Evolutionary conservation across 2,888 invertebrate genomes (phyloP).

Genomic region (Andrena praecox): DNA sequence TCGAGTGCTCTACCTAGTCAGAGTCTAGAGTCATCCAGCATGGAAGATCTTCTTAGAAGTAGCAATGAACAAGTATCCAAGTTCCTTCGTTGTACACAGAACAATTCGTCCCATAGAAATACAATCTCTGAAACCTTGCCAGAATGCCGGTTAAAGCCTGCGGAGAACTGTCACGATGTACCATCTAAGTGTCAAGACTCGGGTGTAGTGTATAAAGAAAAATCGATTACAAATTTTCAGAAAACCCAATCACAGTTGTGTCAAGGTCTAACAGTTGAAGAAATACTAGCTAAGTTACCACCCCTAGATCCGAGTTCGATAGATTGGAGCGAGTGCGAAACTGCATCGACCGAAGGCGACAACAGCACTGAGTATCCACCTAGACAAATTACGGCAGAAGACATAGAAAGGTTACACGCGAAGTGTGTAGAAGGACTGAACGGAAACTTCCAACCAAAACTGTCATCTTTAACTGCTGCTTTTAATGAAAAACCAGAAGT

Average conservation of each 20-base stretch:
- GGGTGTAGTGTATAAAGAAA: slow-evolving; percentile 67
- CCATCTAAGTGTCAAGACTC: slow-evolving; percentile 69
- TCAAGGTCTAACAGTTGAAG: slow-evolving; percentile 86
- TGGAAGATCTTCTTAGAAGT: slow-evolving; percentile 82
- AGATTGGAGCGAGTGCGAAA: slow-evolving; percentile 84
- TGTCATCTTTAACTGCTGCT: slow-evolving; percentile 68
- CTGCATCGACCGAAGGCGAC: slow-evolving; percentile 66
- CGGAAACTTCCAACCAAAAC: slow-evolving; percentile 81
- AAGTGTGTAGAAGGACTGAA: slow-evolving; percentile 82
- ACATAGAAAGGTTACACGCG: slow-evolving; percentile 80
- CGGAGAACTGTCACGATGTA: slow-evolving; percentile 60
- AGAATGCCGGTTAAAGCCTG: slow-evolving; percentile 62
- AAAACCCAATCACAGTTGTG: slow-evolving; percentile 66
- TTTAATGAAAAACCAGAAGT: slow-evolving; percentile 50
- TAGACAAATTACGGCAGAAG: slow-evolving; percentile 74
- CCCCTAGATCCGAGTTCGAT: slow-evolving; percentile 88
- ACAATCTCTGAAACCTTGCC: slow-evolving; percentile 54
- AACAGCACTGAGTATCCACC: slow-evolving; percentile 61
- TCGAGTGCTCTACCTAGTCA: slow-evolving; percentile 78
- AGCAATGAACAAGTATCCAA: slow-evolving; percentile 83
- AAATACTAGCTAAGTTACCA: slow-evolving; percentile 89
- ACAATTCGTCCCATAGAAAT: slow-evolving; percentile 68
- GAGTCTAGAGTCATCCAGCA: slow-evolving; percentile 79
- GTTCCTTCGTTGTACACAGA: slow-evolving; percentile 77
- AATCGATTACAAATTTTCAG: slow-evolving; percentile 63